Conservation (phyloP, 2,888 invertebrate species). For the Furcula furcula region DNA sequence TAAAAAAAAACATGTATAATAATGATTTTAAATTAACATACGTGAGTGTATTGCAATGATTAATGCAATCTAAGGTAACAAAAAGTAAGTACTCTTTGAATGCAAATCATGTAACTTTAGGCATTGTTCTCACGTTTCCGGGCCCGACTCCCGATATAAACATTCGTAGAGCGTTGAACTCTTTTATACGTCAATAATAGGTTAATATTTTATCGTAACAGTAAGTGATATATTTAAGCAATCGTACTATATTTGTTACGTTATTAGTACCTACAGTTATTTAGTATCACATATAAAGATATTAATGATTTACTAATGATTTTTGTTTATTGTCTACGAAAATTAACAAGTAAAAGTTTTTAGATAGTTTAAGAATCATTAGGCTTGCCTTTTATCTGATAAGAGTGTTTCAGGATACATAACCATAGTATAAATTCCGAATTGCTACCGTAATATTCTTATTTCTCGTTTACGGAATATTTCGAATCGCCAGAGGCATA, state of each 20-base stretch:
- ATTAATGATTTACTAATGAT: too few species aligned
- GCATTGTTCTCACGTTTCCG: slow-evolving; percentile 31
- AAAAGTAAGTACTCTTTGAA: slow-evolving; percentile 3
- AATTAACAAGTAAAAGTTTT: too few species aligned
- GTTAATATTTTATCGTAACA: slow-evolving; percentile 6
- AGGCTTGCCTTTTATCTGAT: too few species aligned
- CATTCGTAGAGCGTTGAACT: slow-evolving; percentile 60
- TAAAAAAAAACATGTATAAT: too few species aligned
- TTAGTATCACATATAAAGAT: too few species aligned
- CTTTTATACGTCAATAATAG: slow-evolving; percentile 49
- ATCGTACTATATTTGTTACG: too few species aligned
- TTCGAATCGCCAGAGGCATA: slow-evolving; percentile 10
- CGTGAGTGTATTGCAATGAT: not conserved
- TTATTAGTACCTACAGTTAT: too few species aligned
- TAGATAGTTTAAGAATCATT: too few species aligned
- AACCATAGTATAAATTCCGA: slow-evolving; percentile 5
- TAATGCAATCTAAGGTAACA: slow-evolving; percentile 6
- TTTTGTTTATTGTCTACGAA: too few species aligned
- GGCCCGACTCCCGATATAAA: slow-evolving; percentile 24
- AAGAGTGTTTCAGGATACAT: too few species aligned
- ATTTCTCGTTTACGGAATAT: slow-evolving; percentile 12
- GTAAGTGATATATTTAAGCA: not conserved
- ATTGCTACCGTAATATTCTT: slow-evolving; percentile 5
- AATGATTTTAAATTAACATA: not conserved
- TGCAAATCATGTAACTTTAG: slow-evolving; percentile 8